Percentiles rank a stretch among this genome's conserved stretches.
phyloP scores from a whole-genome alignment of 2,797 vertebrate species.

The Sebastes melanostomus region DNA sequence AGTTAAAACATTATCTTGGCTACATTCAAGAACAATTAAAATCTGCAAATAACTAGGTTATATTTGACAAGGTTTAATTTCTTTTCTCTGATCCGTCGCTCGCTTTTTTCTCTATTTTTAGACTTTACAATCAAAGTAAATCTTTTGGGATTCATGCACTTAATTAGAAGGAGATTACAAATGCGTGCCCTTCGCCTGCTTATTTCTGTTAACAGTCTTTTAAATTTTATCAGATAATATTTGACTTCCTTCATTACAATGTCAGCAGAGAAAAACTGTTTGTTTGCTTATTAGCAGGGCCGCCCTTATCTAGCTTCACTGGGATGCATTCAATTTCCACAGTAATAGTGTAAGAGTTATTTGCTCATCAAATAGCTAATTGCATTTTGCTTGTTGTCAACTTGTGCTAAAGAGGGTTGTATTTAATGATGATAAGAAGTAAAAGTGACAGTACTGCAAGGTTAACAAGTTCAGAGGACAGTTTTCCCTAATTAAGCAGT shows the following conservation, averaged over 20 bases:
- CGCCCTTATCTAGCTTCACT: constrained; percentile 11
- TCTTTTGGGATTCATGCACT: constrained; percentile 72
- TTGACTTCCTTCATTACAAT: constrained; percentile 16
- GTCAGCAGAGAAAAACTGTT: constrained; percentile 1
- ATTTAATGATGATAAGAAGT: constrained; percentile 34
- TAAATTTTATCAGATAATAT: constrained; percentile 21
- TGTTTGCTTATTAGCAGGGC: constrained; percentile 19
- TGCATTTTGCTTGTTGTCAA: constrained; percentile 26
- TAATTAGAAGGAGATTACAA: constrained; percentile 72
- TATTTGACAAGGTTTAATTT: constrained; percentile 40
- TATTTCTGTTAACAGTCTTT: constrained; percentile 39
- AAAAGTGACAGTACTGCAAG: constrained; percentile 19
- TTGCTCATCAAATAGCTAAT: constrained; percentile 30
- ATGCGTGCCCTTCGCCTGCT: constrained; percentile 45
- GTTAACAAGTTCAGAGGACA: constrained; percentile 45
- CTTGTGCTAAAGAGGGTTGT: constrained; percentile 11
- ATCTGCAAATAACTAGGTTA: constrained; percentile 62
- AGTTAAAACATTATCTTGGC: neutral
- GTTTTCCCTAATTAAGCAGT: constrained; percentile 48
- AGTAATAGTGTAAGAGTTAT: neutral
- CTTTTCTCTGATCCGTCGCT: constrained; percentile 38
- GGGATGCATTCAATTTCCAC: neutral
- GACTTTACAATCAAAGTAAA: constrained; percentile 67
- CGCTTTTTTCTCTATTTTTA: constrained; percentile 66
- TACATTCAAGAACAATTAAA: constrained; percentile 12